phyloP scores from a whole-genome alignment of 2,797 vertebrate genomes.

The Myotis findleyi region DNA sequence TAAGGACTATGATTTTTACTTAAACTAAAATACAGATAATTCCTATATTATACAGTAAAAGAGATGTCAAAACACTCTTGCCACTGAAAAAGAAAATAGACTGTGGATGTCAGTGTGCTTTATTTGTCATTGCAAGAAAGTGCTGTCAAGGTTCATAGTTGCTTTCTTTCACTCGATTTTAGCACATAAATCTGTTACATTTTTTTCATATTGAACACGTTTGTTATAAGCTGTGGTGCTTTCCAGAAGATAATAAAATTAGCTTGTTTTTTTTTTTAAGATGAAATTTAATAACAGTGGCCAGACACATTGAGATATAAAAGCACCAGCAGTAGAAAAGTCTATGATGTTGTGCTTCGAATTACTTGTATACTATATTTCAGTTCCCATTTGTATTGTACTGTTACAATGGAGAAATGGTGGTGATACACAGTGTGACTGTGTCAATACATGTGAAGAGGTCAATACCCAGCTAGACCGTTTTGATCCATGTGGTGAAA shows the following conservation, averaged over 20 bases:
- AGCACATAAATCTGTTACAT: neutral
- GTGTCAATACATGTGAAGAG: neutral
- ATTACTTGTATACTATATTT: neutral
- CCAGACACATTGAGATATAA: neutral
- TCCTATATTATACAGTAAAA: neutral
- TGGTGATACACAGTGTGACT: neutral
- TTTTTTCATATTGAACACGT: neutral
- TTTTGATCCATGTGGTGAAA: neutral
- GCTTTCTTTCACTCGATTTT: neutral
- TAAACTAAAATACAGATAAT: neutral
- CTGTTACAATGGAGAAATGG: neutral
- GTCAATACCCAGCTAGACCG: neutral
- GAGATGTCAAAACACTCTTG: neutral
- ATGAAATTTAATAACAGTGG: neutral
- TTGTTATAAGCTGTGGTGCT: neutral
- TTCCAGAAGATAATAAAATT: neutral
- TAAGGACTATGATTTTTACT: neutral
- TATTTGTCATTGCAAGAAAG: neutral
- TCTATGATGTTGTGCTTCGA: neutral
- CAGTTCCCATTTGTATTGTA: neutral
- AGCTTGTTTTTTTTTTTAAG: neutral
- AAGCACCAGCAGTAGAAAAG: neutral
- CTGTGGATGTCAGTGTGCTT: neutral
- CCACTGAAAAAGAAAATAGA: neutral
- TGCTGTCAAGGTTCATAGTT: neutral